phyloP scores from a whole-genome alignment of 2,113 vertebrate species.

The Thinocorus orbignyianus region DNA sequence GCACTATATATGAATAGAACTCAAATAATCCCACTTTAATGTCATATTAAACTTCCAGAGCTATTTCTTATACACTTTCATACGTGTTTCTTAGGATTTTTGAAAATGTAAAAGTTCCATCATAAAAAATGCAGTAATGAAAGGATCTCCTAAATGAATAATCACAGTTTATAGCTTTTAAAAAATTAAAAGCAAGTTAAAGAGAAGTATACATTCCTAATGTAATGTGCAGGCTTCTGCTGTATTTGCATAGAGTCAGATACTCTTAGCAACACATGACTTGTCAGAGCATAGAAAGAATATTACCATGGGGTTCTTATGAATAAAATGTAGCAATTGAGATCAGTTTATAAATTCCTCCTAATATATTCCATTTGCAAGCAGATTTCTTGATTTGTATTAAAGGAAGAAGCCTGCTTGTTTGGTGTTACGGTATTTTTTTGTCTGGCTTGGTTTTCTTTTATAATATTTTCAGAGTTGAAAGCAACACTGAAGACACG shows the following conservation, averaged over 20 bases:
- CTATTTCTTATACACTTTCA: neutral
- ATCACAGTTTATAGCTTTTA: neutral
- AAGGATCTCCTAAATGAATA: neutral
- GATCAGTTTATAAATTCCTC: neutral
- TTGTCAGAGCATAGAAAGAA: neutral
- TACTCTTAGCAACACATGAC: neutral
- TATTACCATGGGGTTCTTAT: neutral
- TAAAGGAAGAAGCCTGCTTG: neutral
- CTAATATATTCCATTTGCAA: neutral
- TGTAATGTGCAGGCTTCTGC: neutral
- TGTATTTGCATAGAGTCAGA: neutral
- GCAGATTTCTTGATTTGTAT: neutral
- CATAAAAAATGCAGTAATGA: neutral
- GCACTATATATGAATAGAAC: neutral
- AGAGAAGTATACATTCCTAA: neutral
- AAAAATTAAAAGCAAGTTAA: neutral
- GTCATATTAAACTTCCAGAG: neutral
- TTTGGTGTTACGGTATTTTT: neutral
- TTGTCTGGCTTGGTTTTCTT: neutral
- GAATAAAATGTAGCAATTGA: neutral
- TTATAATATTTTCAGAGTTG: neutral
- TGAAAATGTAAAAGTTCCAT: neutral
- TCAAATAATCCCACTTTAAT: neutral
- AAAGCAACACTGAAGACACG: neutral
- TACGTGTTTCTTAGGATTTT: neutral